phyloP scores from a whole-genome alignment of 1,140 invertebrate species.

The Zaprionus ghesquierei region DNA sequence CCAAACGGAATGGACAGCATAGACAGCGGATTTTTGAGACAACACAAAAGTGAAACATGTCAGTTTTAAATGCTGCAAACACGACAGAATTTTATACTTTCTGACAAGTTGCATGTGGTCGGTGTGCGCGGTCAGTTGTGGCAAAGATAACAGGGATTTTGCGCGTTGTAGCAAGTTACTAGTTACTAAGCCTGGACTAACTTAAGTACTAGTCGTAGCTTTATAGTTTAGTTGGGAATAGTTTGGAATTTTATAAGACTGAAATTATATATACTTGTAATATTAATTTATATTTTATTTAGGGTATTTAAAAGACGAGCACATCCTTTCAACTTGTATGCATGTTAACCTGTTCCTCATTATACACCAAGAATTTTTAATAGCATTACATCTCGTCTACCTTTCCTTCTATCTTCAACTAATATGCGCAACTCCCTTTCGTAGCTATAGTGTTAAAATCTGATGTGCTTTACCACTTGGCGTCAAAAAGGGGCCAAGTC shows the following conservation, averaged over 20 bases:
- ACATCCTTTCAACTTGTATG: background rate
- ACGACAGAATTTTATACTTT: background rate
- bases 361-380: background rate
- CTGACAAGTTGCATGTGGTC: background rate
- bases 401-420: background rate
- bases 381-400: background rate
- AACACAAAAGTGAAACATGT: constrained; percentile 26
- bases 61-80: background rate
- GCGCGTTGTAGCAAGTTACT: no score
- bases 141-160: background rate
- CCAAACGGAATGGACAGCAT: constrained; percentile 1
- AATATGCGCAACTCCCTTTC: background rate
- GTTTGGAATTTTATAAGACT: no score
- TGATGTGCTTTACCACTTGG: background rate
- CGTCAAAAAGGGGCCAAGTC: background rate
- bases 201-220: no score
- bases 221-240: no score
- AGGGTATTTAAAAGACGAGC: background rate
- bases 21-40: constrained; percentile 11
- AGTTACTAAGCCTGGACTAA: no score
- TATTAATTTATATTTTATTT: no score
- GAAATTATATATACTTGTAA: no score
- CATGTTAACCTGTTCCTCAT: background rate
- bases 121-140: background rate
- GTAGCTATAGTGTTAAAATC: background rate